Evolutionary conservation across 2,888 invertebrate genomes (phyloP).

Genomic region (Mesorhabditis belari): DNA sequence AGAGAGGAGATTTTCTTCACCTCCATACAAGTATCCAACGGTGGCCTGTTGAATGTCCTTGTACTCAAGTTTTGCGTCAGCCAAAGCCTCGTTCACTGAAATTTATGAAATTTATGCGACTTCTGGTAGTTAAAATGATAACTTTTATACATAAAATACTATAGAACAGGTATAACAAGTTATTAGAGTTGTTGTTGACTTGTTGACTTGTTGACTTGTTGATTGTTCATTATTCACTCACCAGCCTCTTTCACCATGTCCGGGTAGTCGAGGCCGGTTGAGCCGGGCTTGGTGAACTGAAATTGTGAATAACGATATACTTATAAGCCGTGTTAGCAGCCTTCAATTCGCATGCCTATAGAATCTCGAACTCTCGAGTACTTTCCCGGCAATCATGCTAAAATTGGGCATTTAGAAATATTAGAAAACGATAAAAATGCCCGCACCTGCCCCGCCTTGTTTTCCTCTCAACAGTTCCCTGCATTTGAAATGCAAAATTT

Average conservation of each 20-base stretch:
- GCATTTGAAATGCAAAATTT: too few relatives aligned
- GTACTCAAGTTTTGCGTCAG: constrained; percentile 45
- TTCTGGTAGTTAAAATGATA: background rate
- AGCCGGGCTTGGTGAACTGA: constrained; percentile 86
- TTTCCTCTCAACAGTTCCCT: too few relatives aligned
- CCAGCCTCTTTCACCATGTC: constrained; percentile 84
- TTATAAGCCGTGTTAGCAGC: background rate
- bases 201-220: too few relatives aligned
- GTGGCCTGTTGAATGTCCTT: constrained; percentile 77
- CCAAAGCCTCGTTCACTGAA: constrained; percentile 68
- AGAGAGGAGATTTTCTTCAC: constrained; percentile 68
- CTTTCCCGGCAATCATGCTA: too few relatives aligned
- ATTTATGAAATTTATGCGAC: constrained; percentile 1
- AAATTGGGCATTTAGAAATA: too few relatives aligned
- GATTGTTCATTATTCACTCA: constrained; percentile 23
- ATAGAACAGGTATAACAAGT: too few relatives aligned
- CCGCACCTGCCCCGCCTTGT: too few relatives aligned
- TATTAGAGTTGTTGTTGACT: too few relatives aligned
- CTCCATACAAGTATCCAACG: constrained; percentile 55
- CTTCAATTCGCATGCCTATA: too few relatives aligned
- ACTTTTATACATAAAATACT: background rate
- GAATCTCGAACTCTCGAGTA: too few relatives aligned
- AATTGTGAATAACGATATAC: constrained; percentile 8
- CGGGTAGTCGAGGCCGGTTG: constrained; percentile 79
- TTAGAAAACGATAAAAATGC: too few relatives aligned